Evolutionary conservation across 2,797 vertebrate species (phyloP).

Genomic region (Simalia tracyae): DNA sequence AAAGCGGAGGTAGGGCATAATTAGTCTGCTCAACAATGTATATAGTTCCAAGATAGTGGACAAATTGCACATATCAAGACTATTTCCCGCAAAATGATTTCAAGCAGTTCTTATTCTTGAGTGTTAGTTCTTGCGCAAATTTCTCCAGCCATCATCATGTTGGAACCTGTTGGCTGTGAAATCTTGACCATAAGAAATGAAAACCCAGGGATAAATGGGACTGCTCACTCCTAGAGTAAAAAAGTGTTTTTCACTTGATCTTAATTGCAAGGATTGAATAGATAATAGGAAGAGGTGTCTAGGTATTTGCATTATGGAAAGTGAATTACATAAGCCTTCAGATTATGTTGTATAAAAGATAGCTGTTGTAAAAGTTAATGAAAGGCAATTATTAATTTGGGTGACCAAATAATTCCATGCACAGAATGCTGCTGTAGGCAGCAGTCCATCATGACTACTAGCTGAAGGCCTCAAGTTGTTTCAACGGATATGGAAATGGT

Average conservation of each 20-base stretch:
- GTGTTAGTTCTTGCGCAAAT: neutral
- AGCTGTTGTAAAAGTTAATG: neutral
- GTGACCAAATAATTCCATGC: neutral
- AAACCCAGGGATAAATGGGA: neutral
- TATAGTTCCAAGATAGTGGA: neutral
- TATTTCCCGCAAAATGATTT: neutral
- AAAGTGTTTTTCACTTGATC: no score
- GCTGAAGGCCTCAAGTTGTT: fast-evolving
- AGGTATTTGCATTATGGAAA: neutral
- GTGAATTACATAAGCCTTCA: neutral
- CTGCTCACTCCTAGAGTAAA: no score
- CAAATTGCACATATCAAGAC: neutral
- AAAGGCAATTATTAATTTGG: neutral
- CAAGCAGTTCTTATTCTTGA: neutral
- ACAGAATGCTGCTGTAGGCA: neutral
- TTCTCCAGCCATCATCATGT: neutral
- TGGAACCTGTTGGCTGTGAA: neutral
- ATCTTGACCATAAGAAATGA: neutral
- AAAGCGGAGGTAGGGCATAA: neutral
- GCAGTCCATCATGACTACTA: neutral
- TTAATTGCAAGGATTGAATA: neutral
- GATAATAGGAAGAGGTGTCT: no score
- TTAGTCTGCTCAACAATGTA: neutral
- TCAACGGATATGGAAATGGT: neutral
- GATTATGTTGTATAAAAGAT: neutral